Conservation (phyloP, 2,888 invertebrate genomes). For the Notocelia uddmanniana region DNA sequence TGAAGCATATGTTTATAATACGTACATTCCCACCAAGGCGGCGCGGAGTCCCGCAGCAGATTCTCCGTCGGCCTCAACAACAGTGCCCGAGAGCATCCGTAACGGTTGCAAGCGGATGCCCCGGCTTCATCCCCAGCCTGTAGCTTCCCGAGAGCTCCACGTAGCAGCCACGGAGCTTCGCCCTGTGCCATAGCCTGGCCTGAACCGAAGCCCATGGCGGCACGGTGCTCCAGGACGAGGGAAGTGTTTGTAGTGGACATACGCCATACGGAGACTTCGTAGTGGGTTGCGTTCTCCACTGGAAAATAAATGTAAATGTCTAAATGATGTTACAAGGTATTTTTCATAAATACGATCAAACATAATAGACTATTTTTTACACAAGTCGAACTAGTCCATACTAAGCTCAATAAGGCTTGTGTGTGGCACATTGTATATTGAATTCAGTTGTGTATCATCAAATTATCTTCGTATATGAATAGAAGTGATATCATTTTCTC, state of each 20-base stretch:
- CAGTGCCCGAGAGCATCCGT: slow-evolving; percentile 74
- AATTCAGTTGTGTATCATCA: too few species aligned
- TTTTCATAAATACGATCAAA: too few species aligned
- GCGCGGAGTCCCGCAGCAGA: slow-evolving; percentile 67
- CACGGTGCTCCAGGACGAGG: slow-evolving; percentile 69
- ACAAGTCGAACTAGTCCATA: too few species aligned
- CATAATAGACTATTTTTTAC: too few species aligned
- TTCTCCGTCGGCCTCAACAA: slow-evolving; percentile 74
- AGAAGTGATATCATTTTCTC: too few species aligned
- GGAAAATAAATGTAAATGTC: slow-evolving; percentile 42
- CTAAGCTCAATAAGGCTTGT: too few species aligned
- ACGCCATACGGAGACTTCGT: slow-evolving; percentile 79
- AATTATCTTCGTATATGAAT: too few species aligned
- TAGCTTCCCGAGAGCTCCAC: slow-evolving; percentile 68
- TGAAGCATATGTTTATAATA: slow-evolving; percentile 34
- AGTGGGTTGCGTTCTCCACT: slow-evolving; percentile 82
- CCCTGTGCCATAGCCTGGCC: slow-evolving; percentile 69
- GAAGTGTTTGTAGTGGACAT: slow-evolving; percentile 77
- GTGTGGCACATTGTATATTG: too few species aligned
- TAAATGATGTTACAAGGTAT: too few species aligned
- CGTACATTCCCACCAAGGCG: slow-evolving; percentile 80
- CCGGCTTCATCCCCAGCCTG: slow-evolving; percentile 75
- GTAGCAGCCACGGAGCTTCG: slow-evolving; percentile 63
- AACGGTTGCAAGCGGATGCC: slow-evolving; percentile 77
- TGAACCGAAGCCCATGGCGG: slow-evolving; percentile 73